Conservation (phyloP, 2,888 invertebrate genomes). For the Prenolepis imparis region DNA sequence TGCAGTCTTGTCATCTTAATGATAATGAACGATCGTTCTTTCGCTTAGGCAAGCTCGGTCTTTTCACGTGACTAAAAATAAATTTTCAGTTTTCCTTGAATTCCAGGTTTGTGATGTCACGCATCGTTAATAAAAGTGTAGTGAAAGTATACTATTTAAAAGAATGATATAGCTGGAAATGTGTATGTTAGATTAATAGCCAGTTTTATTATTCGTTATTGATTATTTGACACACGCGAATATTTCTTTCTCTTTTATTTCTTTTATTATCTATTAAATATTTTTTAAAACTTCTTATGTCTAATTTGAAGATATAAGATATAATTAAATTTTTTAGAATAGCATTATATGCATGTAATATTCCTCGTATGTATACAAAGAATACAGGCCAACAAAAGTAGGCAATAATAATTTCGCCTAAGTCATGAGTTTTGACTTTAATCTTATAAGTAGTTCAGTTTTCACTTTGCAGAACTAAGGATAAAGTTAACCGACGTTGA, state of each 20-base stretch:
- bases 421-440: slow-evolving; percentile 12
- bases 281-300: background rate
- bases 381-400: slow-evolving; percentile 5
- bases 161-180: background rate
- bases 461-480: background rate
- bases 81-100: slow-evolving; percentile 23
- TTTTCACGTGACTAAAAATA: slow-evolving; percentile 28
- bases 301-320: background rate
- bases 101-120: background rate
- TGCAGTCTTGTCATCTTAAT: slow-evolving; percentile 62
- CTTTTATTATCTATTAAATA: background rate
- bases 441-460: slow-evolving; percentile 6
- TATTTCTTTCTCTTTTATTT: background rate
- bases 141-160: background rate
- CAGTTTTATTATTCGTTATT: background rate
- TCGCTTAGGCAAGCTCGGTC: background rate
- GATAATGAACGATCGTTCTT: slow-evolving; percentile 56
- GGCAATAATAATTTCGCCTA: background rate
- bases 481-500: background rate
- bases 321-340: background rate
- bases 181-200: background rate
- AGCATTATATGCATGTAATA: background rate
- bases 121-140: background rate
- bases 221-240: background rate
- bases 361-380: background rate